These are phyloP conservation scores for Nowickia ferox DNA, from an alignment of 2,888 invertebrate species.

Conservation along the genomic window DNA sequence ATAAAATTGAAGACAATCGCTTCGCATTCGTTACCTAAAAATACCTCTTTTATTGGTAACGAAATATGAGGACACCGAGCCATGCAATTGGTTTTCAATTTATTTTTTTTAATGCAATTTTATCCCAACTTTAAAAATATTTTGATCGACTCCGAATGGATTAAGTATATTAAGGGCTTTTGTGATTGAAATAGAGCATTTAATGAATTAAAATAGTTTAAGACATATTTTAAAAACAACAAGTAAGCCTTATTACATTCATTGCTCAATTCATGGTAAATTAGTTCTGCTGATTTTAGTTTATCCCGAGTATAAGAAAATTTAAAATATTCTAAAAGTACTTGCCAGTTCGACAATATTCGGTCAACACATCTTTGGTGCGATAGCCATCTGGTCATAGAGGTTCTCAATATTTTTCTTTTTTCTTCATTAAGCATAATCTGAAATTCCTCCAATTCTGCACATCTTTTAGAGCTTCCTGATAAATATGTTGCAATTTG, in stretches of 20 bases:
- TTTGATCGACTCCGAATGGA: too few relatives aligned
- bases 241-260: constrained; percentile 2
- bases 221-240: neutral
- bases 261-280: neutral
- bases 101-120: neutral
- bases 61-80: too few relatives aligned
- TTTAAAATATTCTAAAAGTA: too few relatives aligned
- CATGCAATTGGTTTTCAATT: too few relatives aligned
- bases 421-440: too few relatives aligned
- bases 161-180: neutral
- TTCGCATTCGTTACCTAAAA: neutral
- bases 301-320: neutral
- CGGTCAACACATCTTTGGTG: neutral
- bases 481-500: too few relatives aligned
- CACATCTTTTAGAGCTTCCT: neutral
- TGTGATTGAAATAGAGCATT: constrained; percentile 3
- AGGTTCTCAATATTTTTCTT: neutral
- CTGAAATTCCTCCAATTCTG: neutral
- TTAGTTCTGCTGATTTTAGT: neutral
- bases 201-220: neutral
- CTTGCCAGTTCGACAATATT: neutral
- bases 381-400: neutral
- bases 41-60: too few relatives aligned
- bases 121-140: too few relatives aligned
- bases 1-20: neutral